Evolutionary conservation across 2,888 invertebrate genomes (phyloP), one percentile per base, ranked within the genome.

Genomic region (Agonopterix arenella): DNA sequence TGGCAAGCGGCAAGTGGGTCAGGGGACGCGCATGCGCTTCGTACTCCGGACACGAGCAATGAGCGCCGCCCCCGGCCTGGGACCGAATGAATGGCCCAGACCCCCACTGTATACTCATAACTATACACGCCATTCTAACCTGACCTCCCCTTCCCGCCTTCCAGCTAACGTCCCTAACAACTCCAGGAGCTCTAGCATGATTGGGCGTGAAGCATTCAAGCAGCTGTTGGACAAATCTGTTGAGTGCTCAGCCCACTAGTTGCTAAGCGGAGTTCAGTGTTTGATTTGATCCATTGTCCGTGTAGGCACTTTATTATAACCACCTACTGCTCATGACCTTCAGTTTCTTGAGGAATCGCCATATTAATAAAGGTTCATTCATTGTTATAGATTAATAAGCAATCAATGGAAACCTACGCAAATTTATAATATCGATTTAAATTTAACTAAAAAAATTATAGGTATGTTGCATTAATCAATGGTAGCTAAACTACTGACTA

Each of bases 1-100:
- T 65, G 58, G 62, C 62, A 66, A 66, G 64, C 71, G 72, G 57
- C 84, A 84, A 83, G 70, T 86, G 81, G 85, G 86, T 86, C 88
- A 85, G 77, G 68, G 78, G 76, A 74, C 80, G 80, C 84, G 85
- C 84, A 83, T 80, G 88, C 86, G 79, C 72, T 78, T 81, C 82
- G 84, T 84, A 84, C 72, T 79, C 82, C 83, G 84, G 84, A 85
- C 80, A 73, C 76, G 63, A 62, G 78, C 85, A 88, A 85, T 86
- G 82, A 84, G 80, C 80, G 68, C 81, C 83, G 82, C 84, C 86
- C 85, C 81, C 82, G 74, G 74, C 74, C 78, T 70, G 73, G 75
- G 72, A 70, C 68, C 68, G 66, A 78, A 79, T 81, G 81, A 84
- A 82, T 77, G 80, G 80, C 76, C 64, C 66, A 66, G 80, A 77